phyloP scores from a whole-genome alignment of 2,113 vertebrate genomes.

The Trochalopteron elliotii region DNA sequence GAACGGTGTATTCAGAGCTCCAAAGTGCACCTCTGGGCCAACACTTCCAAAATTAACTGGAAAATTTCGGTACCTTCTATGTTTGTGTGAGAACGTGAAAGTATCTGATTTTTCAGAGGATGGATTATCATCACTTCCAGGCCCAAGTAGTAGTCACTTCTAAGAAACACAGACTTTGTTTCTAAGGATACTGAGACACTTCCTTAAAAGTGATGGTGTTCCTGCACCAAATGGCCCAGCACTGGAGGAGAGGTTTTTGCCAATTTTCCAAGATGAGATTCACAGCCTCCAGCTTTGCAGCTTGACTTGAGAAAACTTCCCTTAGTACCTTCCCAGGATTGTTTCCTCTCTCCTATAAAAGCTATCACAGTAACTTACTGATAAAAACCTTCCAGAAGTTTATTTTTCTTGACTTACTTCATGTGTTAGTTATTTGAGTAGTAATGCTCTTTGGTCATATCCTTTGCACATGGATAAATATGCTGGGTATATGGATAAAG shows the following conservation, averaged over 20 bases:
- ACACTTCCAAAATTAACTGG: background rate
- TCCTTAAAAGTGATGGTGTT: background rate
- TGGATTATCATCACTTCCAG: background rate
- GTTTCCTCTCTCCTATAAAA: background rate
- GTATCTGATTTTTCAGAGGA: background rate
- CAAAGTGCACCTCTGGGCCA: background rate
- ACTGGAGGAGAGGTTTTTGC: background rate
- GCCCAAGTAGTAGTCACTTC: background rate
- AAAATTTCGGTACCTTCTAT: background rate
- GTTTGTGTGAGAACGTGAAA: background rate
- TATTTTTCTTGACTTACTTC: background rate
- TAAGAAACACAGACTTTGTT: background rate
- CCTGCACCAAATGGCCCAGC: background rate
- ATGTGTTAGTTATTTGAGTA: background rate
- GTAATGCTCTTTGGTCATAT: background rate
- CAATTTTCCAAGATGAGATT: background rate
- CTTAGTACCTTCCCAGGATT: background rate
- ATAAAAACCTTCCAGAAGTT: conserved; percentile 4
- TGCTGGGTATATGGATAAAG: background rate
- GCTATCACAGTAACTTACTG: background rate
- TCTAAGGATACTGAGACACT: background rate
- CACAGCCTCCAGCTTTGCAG: background rate
- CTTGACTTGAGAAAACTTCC: background rate
- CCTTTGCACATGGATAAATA: background rate
- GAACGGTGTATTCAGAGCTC: background rate